Evolutionary conservation across 2,797 vertebrate species (phyloP).

Genomic region (Megalops cyprinoides): DNA sequence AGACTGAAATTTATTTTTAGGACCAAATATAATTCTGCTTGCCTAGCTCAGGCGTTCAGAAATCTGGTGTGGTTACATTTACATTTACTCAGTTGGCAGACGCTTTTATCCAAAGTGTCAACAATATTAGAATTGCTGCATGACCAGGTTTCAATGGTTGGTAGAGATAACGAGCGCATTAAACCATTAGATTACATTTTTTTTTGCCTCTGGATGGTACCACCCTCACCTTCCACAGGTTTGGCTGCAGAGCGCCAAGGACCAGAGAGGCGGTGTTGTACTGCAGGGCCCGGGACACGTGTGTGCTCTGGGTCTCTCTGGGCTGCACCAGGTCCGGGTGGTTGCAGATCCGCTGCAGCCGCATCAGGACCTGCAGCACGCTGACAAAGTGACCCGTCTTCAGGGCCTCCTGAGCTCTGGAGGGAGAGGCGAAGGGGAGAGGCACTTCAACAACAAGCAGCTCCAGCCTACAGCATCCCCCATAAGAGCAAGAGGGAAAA

Average conservation of each 20-base stretch:
- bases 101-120: too few species aligned
- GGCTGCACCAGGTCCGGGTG: constrained; percentile 87
- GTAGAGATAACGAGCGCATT: too few species aligned
- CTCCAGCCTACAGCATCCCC: too few species aligned
- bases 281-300: constrained; percentile 74
- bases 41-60: too few species aligned
- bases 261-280: constrained; percentile 82
- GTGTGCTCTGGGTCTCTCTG: constrained; percentile 77
- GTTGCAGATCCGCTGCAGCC: constrained; percentile 90
- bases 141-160: too few species aligned
- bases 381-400: constrained; percentile 93
- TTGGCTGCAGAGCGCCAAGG: constrained; percentile 75
- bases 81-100: too few species aligned
- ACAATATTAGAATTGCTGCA: too few species aligned
- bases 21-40: too few species aligned
- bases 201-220: neutral
- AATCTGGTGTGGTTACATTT: too few species aligned
- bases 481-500: neutral
- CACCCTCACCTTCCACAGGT: constrained; percentile 78
- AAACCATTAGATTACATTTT: too few species aligned
- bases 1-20: too few species aligned
- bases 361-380: constrained; percentile 90
- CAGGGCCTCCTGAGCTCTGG: constrained; percentile 87
- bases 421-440: neutral
- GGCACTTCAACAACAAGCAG: neutral